Conservation (phyloP, 2,797 vertebrate species). For the Potorous gilbertii region DNA sequence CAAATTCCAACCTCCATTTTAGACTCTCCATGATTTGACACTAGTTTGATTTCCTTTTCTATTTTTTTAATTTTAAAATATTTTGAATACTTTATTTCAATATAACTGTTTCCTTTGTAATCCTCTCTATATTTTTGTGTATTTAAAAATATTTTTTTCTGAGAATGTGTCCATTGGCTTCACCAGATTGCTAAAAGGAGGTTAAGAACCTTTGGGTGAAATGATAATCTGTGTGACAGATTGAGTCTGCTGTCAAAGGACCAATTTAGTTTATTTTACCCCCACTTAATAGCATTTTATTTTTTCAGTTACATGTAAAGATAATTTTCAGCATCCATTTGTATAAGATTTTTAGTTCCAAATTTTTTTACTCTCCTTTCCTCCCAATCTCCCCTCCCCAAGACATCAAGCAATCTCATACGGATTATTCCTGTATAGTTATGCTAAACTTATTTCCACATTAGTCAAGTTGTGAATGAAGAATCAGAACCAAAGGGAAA, state of each 20-base stretch:
- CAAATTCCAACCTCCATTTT: background rate
- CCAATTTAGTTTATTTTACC: background rate
- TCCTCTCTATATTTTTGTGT: background rate
- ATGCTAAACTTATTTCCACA: background rate
- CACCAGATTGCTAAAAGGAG: background rate
- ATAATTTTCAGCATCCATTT: background rate
- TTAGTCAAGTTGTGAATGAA: background rate
- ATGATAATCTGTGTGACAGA: background rate
- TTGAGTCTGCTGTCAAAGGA: background rate
- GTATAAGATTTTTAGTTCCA: background rate
- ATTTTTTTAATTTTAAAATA: background rate
- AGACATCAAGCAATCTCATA: background rate
- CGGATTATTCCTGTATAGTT: background rate
- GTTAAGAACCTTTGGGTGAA: background rate
- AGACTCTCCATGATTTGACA: background rate
- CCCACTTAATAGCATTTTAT: background rate
- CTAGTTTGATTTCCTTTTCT: background rate
- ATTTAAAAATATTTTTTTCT: background rate
- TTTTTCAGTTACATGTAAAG: background rate
- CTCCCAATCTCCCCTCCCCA: background rate
- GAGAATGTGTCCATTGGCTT: background rate
- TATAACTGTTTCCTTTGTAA: background rate
- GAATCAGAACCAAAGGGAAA: too few relatives aligned
- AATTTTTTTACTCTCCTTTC: too few relatives aligned
- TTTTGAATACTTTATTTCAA: background rate